These are phyloP conservation scores for Caenorhabditis sp. DNA, from an alignment of 2,888 invertebrate genomes.

Conservation along the genomic window DNA sequence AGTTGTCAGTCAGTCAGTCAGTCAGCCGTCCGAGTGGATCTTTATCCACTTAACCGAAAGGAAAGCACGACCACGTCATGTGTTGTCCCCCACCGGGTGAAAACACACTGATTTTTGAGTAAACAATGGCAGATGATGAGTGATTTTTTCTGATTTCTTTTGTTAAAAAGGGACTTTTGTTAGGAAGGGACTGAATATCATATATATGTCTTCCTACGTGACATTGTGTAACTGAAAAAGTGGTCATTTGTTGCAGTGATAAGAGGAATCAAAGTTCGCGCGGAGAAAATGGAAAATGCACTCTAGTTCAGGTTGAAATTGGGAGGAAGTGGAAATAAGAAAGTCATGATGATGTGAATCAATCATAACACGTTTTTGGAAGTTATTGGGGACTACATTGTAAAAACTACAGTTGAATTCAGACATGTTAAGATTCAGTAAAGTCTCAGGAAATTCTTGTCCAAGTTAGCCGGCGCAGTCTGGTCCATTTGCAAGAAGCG, in stretches of 20 bases:
- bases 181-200: no score
- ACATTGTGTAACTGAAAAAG: no score
- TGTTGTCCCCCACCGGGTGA: conserved; percentile 46
- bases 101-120: conserved; percentile 49
- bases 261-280: no score
- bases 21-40: conserved; percentile 30
- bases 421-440: neutral
- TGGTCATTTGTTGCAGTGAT: no score
- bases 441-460: neutral
- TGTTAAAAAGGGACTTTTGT: neutral
- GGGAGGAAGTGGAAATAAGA: no score
- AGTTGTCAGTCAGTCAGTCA: conserved; percentile 16
- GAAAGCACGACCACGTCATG: conserved; percentile 57
- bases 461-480: neutral
- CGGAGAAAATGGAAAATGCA: no score
- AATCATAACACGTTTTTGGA: no score
- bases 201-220: no score
- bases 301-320: no score
- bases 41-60: conserved; percentile 50
- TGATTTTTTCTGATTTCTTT: conserved; percentile 38
- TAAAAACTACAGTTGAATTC: no score
- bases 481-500: neutral
- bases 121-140: conserved; percentile 39
- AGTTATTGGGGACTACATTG: no score
- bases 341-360: no score